Percentiles rank a stretch among this genome's conserved stretches.
Conservation (phyloP, 1,140 invertebrate species). For the Drosophila bifasciata region DNA sequence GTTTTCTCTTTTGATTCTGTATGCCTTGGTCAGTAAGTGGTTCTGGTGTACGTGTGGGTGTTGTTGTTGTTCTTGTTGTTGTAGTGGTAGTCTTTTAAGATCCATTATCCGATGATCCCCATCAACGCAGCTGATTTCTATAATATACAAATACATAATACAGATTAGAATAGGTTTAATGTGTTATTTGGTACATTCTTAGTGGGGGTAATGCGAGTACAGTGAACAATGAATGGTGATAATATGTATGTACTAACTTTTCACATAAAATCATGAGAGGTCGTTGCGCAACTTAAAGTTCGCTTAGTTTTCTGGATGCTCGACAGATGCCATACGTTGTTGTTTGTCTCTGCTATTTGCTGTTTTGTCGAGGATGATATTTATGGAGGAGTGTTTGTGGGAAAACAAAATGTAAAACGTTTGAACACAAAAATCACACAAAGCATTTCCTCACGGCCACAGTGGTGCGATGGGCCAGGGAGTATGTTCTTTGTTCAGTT, state of each 20-base stretch:
- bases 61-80: constrained; percentile 28
- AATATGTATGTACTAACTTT: constrained; percentile 70
- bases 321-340: constrained; percentile 22
- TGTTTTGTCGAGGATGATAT: constrained; percentile 25
- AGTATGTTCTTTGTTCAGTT: constrained; percentile 80
- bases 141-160: not conserved
- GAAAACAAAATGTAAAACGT: constrained; percentile 74
- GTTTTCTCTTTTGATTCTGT: constrained; percentile 53
- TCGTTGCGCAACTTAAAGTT: constrained; percentile 75
- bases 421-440: constrained; percentile 81
- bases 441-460: constrained; percentile 70
- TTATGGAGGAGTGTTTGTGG: constrained; percentile 35
- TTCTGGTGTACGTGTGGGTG: constrained; percentile 18
- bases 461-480: constrained; percentile 14
- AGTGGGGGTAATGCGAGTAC: constrained; percentile 17
- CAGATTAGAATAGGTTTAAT: not conserved
- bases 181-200: not conserved
- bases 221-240: constrained; percentile 17
- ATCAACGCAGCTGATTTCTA: constrained; percentile 80
- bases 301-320: constrained; percentile 47
- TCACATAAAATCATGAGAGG: constrained; percentile 76
- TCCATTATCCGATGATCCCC: constrained; percentile 10
- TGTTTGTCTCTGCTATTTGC: constrained; percentile 29
- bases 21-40: constrained; percentile 59
- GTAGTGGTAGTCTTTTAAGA: constrained; percentile 5